Evolutionary conservation across 2,113 vertebrate genomes (phyloP), one percentile per base, ranked within the genome.

Genomic region (Oncorhynchus nerka): DNA sequence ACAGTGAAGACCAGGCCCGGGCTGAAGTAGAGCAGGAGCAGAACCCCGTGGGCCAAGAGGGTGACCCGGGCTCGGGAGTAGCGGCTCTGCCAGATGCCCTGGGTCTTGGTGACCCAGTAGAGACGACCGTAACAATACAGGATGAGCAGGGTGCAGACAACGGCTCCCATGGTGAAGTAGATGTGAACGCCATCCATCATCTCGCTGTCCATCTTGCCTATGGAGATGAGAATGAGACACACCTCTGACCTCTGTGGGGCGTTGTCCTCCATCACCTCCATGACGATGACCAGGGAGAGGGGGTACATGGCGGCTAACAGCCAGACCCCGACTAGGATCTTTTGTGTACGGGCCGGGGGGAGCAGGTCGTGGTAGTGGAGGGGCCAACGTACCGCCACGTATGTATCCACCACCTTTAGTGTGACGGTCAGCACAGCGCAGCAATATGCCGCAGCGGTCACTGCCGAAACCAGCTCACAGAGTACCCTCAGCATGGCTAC

Each of bases 41-140:
- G 81, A 5, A 93, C 24, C 1, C 87, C 86, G 12, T 96, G 94
- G 1, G 89, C 91, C 62, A 95, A 83, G 68, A 95, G 78, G 0
- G 93, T 95, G 32, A 93, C 87, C n/a, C 91, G 88, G 4, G 94
- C 94, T 75, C 91, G 85, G n/a, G 94, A 95, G 81, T 91, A 94
- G 59, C 93, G 91, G 7, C 69, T 93, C 15, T 82, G 78, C 89
- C 94, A 95, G 79, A 94, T 93, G 5, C 94, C 93, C 2, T 93
- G 93, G 45, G 85, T 91, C 83, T 82, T 93, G 22, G 94, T 94
- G 5, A 94, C 87, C 83, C 88, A 82, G 78, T 94, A 95, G 39
- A 96, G 91, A 59, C 86, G 92, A 62, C 92, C 78, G 77, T 95
- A 95, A 83, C 93, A 95, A 89, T 91, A 94, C 16, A 87, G 66